Base-by-base conservation (phyloP, 2,888 invertebrate genomes). In the Caradrina clavipalpis region DNA sequence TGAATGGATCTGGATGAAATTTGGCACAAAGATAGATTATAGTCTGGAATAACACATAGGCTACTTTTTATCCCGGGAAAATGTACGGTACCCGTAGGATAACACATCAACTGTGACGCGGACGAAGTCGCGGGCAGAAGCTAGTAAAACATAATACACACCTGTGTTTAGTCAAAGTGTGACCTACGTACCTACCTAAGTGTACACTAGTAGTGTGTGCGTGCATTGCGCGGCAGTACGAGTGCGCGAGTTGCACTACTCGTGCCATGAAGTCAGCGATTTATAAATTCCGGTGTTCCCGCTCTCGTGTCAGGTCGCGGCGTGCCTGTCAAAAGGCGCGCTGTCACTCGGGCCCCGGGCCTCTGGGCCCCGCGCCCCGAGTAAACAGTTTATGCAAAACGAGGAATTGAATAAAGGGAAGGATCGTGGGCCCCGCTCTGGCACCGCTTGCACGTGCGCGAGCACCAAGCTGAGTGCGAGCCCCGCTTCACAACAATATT, bases 371-470 rank as follows among this genome's bases (percentile, higher is more conserved):
- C 73, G 51, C 53, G 74, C 66, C 71, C 65, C 86, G 85, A 76
- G 91, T 94, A 93, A 94, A 94, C 93, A 91, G 92, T 93, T 94
- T 94, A 94, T 94, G 94, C 90, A 91, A 94, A 94, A 89, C 91
- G 88, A 87, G 79, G 90, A 92, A 93, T 94, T 91, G 92, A 93
- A 94, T 94, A 92, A 94, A 91, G 90, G 72, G 88, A 85, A 87
- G 90, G 90, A 87, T 88, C 90, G 87, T 81, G 88, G 84, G 79
- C 81, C 84, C 85, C 83, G 82, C 71, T 55, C 69, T 56, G 49
- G 56, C 66, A 78, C 76, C 76, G 4, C 64, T 81, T 76, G 86
- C 87, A 89, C 89, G 78, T 80, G 65, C 56, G 63, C 74, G 78
- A 79, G 67, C 78, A 54, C 57, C 11, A 35, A 51, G 63, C 26